Evolutionary conservation across 2,797 vertebrate genomes (phyloP).

Genomic region (Paguma larvata): DNA sequence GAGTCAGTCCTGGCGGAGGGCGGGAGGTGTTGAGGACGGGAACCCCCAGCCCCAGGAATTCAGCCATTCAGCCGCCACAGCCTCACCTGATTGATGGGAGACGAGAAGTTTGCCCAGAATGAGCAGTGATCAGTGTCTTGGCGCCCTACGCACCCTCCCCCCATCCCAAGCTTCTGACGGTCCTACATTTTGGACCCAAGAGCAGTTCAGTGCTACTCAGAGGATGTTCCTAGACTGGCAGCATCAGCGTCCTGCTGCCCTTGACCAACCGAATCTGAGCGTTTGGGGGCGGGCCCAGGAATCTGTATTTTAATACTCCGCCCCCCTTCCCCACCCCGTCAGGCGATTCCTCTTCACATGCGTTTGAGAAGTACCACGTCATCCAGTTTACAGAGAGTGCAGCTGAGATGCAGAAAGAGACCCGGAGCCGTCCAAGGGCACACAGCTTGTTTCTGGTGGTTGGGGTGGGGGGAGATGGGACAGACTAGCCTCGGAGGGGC

Average conservation of each 20-base stretch:
- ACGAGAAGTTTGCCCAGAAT: neutral
- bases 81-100: neutral
- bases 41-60: too few species aligned
- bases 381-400: neutral
- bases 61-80: neutral
- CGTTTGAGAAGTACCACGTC: neutral
- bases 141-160: neutral
- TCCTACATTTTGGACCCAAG: neutral
- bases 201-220: accelerated
- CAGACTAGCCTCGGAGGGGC: neutral
- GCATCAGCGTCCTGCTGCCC: accelerated
- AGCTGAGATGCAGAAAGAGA: neutral
- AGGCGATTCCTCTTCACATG: accelerated
- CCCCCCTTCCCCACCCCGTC: too few species aligned
- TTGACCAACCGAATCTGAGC: neutral
- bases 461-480: neutral
- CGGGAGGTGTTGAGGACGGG: neutral
- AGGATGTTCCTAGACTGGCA: neutral
- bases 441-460: neutral
- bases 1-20: neutral
- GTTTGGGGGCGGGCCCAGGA: neutral
- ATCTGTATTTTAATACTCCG: too few species aligned
- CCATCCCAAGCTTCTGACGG: neutral
- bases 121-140: neutral
- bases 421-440: too few species aligned